phyloP scores from a whole-genome alignment of 2,888 invertebrate species.

The Dicranocentrus wangi region DNA sequence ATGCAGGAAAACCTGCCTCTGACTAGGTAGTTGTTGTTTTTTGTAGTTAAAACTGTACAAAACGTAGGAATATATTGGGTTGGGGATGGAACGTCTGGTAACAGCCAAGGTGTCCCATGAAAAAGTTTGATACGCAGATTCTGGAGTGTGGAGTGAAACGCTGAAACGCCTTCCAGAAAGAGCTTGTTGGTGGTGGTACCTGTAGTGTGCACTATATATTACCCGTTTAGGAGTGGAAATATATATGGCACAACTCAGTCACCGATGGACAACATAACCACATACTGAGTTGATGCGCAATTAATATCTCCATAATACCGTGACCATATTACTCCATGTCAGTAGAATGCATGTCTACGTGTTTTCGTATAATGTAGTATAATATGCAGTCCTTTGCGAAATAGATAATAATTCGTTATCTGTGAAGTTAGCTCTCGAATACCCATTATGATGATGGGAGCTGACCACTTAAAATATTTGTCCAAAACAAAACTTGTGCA shows the following conservation, averaged over 20 bases:
- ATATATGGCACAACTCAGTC: neutral
- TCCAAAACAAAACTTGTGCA: too few species aligned
- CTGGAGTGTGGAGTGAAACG: neutral
- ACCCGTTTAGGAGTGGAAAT: neutral
- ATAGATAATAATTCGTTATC: too few species aligned
- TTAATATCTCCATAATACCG: too few species aligned
- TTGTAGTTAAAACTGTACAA: neutral
- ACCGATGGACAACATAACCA: neutral
- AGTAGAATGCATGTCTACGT: too few species aligned
- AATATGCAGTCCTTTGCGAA: too few species aligned
- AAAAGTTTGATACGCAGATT: neutral
- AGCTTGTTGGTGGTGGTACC: too few species aligned
- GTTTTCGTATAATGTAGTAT: too few species aligned
- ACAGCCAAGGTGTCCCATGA: slow-evolving; percentile 10
- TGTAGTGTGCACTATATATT: neutral
- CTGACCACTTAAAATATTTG: too few species aligned
- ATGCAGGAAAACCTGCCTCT: neutral
- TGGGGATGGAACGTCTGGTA: too few species aligned
- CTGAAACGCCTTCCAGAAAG: neutral
- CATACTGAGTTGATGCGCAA: neutral
- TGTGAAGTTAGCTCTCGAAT: too few species aligned
- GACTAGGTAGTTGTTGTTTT: neutral
- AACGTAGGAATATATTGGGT: neutral
- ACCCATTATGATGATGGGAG: too few species aligned
- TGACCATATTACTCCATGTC: too few species aligned